Conservation (phyloP, 1,140 invertebrate genomes). For the Onthophagus taurus region DNA sequence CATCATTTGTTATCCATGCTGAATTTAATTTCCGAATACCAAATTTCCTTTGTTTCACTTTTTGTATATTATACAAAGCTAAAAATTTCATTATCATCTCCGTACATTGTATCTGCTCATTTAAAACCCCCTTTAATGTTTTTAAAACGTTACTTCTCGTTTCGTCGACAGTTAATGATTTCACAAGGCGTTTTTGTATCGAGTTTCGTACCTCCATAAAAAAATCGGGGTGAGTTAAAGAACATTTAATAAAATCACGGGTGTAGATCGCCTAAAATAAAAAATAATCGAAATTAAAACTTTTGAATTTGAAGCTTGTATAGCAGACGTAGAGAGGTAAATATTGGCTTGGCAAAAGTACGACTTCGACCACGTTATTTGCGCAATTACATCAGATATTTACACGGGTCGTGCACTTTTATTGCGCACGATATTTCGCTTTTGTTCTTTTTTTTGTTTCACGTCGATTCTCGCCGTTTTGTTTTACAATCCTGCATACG, state of each 20-base stretch:
- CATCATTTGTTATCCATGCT: conserved; percentile 14
- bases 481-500: too few relatives aligned
- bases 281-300: background rate
- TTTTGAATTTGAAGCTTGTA: background rate
- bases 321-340: too few relatives aligned
- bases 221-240: conserved; percentile 11
- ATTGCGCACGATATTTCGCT: too few relatives aligned
- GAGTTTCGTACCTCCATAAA: conserved; percentile 11
- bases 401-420: too few relatives aligned
- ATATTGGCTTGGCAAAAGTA: too few relatives aligned
- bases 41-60: background rate
- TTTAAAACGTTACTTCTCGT: background rate
- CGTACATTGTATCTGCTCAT: conserved; percentile 5
- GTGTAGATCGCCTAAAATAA: conserved; percentile 16
- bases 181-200: conserved; percentile 11
- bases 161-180: background rate
- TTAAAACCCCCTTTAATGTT: background rate
- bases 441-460: too few relatives aligned
- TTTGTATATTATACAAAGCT: conserved; percentile 3
- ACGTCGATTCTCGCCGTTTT: too few relatives aligned
- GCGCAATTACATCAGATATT: too few relatives aligned
- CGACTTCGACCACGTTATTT: too few relatives aligned
- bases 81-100: background rate
- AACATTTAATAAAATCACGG: conserved; percentile 15
- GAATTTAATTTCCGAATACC: too few relatives aligned